Evolutionary conservation across 2,113 vertebrate species (phyloP), one percentile per base, ranked within the genome.

Genomic region (Mus spicilegus): DNA sequence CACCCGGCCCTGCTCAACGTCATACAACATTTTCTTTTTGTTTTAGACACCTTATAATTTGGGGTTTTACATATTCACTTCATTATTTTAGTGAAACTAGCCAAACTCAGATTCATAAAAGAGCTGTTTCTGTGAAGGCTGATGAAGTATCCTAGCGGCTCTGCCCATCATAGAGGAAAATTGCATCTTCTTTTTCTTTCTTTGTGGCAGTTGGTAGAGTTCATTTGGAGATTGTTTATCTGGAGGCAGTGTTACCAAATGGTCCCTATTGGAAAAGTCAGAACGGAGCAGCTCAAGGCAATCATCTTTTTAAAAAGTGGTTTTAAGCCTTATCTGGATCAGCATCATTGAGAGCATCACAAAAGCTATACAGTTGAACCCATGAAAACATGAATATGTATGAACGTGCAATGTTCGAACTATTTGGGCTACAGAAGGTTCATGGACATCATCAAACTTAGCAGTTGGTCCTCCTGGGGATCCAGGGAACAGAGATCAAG

Each of bases 251-350:
- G 87, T 96, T 42, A 80, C 56, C 22, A 58, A 67, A 65, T 69
- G 19, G 42, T 89, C 5, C 20, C 26, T 86, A 61, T 65, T 72
- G 7, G 87, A 67, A 75, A 87, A 89, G 33, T 33, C 69, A 75
- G 51, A 82, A 49, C 9, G 54, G 12, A 51, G 75, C 46, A 91
- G 61, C 42, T 16, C 54, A 39, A 30, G 84, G 28, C 42, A 84
- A 76, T 39, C 20, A 10, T 56, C 12, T 80, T 88, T 92, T 1
- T n/a, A 42, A 42, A 42, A 49, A 54, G 67, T 91, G 82, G 9
- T 49, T 82, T 54, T 82, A 70, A 90, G 69, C 65, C 24, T 95
- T 91, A 54, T 61, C 65, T 92, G 28, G 51, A 88, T 33, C 88
- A 67, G 82, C 28, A 69, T 70, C n/a, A 85, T 91, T 39, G 51